Evolutionary conservation across 1,140 invertebrate genomes (phyloP), one percentile per base, ranked within the genome.

Genomic region (Nymphalis io): DNA sequence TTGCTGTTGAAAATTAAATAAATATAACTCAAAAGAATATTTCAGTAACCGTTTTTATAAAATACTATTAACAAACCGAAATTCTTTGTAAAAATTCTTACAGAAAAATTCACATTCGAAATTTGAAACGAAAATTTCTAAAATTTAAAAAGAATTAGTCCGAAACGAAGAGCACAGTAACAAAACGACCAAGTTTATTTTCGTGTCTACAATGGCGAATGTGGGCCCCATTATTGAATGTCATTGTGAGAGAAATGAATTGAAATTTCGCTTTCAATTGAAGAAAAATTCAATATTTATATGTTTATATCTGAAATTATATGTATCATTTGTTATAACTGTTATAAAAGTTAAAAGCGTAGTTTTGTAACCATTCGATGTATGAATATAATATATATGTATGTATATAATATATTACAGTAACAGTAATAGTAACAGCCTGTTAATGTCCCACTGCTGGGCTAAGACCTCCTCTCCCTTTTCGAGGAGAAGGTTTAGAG

Each of bases 201-300:
- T 55, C 51, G 27, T 55, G 21, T 27, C 51, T 27, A 55, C 51
- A 55, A 55, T 55, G 16, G 51, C 20, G 51, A 55, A 55, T 55
- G 51, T 55, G 21, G 21, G 51, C 1, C 21, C 42, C 15, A 62
- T 48, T 38, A 62, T 62, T 16, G 42, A 51, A 13, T 51, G 12
- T 38, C 21, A 16, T 38, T 51, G 27, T 51, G n/a, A 48, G 5
- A 27, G 42, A 61, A 20, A 46, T 23, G 42, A 4, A 61, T 61
- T 12, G 60, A 61, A 60, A 60, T 20, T 42, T 40, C 10, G 42
- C 18, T 61, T 48, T 62, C 44, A 48, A 42, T 21, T 53, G 48
- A 53, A 21, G 48, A 53, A 53, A 18, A 53, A 53, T 53, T 53
- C 48, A 21, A 60, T 51, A 51, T 62, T 62, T 46, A n/a, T n/a